These are phyloP conservation scores for Machimus rusticus DNA, from an alignment of 2,888 invertebrate genomes.

Conservation along the genomic window DNA sequence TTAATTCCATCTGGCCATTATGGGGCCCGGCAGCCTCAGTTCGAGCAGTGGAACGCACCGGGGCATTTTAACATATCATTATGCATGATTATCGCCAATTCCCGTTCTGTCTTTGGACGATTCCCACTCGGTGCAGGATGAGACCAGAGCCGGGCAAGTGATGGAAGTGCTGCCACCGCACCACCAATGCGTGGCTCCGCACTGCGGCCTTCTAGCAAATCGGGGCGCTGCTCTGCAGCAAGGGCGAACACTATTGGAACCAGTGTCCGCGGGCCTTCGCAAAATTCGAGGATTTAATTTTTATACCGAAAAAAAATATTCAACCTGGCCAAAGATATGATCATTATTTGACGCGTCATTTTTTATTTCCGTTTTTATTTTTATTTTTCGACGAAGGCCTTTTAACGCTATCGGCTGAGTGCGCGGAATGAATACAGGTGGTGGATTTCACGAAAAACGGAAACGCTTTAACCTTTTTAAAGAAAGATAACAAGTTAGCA, in stretches of 20 bases:
- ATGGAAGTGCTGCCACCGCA: constrained; percentile 1
- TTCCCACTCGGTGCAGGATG: constrained; percentile 18
- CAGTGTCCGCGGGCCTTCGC: not conserved
- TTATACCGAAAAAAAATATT: not conserved
- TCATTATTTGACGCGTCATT: not conserved
- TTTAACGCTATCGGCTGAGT: not conserved
- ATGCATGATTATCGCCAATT: constrained; percentile 39
- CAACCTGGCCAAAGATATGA: not conserved
- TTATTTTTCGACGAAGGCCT: not conserved
- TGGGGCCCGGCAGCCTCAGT: constrained; percentile 5
- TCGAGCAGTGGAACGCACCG: not conserved
- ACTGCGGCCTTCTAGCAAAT: not conserved
- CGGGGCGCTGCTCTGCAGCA: not conserved
- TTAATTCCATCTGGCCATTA: constrained; percentile 33
- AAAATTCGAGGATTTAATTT: not conserved
- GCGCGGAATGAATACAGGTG: not conserved
- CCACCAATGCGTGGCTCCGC: not conserved
- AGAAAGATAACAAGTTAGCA: not conserved
- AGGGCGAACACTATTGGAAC: not conserved
- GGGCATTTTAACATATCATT: constrained; percentile 42
- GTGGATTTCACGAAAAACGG: not conserved
- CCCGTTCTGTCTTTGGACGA: not conserved
- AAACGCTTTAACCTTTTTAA: not conserved
- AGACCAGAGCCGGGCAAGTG: not conserved
- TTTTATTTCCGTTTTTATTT: not conserved